These are phyloP conservation scores for Astreopora myriophthalma DNA, from an alignment of 64 coral and sea anemone genomes.

Conservation along the genomic window DNA sequence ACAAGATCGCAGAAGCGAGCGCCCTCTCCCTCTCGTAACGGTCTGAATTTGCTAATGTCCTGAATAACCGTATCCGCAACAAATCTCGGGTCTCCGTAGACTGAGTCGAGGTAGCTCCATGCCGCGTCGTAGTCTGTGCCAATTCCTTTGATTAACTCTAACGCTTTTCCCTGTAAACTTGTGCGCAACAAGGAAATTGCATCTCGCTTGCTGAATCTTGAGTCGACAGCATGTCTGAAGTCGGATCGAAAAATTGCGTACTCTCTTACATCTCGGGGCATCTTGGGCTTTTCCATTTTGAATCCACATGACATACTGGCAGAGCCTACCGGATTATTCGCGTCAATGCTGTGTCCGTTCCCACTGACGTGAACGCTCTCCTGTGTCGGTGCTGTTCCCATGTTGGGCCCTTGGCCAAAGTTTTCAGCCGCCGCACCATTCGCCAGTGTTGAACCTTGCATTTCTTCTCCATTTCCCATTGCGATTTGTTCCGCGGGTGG, in stretches of 20 bases:
- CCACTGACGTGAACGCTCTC: background rate
- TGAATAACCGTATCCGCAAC: background rate
- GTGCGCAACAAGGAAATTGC: background rate
- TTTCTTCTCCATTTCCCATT: background rate
- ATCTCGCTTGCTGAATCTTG: background rate
- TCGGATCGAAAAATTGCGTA: background rate
- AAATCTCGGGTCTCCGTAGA: slow-evolving; percentile 37
- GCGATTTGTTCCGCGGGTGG: background rate
- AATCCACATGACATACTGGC: background rate
- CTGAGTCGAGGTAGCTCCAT: slow-evolving; percentile 55
- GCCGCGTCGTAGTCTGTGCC: slow-evolving; percentile 35
- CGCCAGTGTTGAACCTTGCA: background rate
- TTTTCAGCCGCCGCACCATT: no score
- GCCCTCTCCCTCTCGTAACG: background rate
- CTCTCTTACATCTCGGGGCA: background rate
- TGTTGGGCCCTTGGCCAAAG: no score
- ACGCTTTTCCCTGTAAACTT: slow-evolving; percentile 1
- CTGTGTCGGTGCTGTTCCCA: background rate
- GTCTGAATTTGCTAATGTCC: background rate
- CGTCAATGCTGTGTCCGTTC: background rate
- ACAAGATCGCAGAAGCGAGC: background rate
- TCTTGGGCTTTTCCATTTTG: background rate
- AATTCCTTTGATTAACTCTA: slow-evolving; percentile 32
- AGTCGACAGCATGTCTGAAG: background rate
- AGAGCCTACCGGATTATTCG: background rate